Conservation (phyloP, 2,113 vertebrate species). For the Zosterops hypoxanthus region DNA sequence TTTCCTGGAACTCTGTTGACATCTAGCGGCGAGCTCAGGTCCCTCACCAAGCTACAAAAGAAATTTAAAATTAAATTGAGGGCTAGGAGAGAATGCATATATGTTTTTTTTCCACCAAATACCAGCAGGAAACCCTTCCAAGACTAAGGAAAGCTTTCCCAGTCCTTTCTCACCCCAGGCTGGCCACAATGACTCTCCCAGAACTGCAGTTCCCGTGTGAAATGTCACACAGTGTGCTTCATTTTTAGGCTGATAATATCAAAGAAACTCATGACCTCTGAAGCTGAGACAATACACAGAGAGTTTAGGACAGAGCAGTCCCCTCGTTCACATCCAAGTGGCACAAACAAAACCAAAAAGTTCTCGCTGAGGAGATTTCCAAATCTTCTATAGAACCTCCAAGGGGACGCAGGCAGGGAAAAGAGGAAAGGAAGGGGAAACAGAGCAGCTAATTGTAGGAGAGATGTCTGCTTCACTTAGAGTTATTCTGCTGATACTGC, state of each 20-base stretch:
- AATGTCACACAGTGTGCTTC: fast-evolving
- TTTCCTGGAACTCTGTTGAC: neutral
- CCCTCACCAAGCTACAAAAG: fast-evolving
- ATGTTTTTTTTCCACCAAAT: neutral
- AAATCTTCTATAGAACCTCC: neutral
- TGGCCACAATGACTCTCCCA: fast-evolving
- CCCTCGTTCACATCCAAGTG: neutral
- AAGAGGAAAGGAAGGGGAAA: neutral
- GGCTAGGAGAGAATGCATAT: fast-evolving
- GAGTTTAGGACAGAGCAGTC: neutral
- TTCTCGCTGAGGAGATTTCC: neutral
- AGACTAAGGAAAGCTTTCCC: neutral
- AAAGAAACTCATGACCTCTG: neutral
- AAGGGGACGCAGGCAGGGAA: neutral
- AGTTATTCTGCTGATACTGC: neutral
- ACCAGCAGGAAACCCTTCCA: neutral
- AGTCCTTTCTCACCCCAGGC: neutral
- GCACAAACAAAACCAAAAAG: neutral
- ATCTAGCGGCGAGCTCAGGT: neutral
- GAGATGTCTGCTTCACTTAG: neutral
- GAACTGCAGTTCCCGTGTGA: neutral
- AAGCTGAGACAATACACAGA: neutral
- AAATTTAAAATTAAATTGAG: fast-evolving
- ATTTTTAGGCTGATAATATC: neutral
- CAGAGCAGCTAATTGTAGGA: neutral